Base-by-base conservation (phyloP, 2,888 invertebrate species). In the Anodontia alba region DNA sequence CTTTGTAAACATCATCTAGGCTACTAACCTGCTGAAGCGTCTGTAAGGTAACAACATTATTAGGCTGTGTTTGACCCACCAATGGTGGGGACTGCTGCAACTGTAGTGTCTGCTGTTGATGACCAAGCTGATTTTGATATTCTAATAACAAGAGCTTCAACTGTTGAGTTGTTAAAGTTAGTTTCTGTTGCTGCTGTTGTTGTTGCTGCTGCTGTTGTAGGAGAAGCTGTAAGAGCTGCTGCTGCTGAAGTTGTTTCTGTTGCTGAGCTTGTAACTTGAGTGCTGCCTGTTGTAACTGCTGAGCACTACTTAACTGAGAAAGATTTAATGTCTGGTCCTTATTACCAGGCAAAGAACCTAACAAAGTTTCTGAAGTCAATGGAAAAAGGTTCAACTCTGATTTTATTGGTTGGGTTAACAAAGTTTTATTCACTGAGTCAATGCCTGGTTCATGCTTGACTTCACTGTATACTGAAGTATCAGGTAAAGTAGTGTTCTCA, bases 131-230 rank as follows among this genome's bases (percentile, higher is more conserved):
- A 57, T 78, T 81, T 33, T 83, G 76, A 17, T 90, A 87, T 73
- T 91, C 90, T 74, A 90, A 88, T 43, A 91, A 78, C 51, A 91
- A 86, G 49, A 91, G 71, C 70, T 90, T 91, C 42, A 91, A 73
- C 81, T 91, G 91, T 43, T 90, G 89, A 72, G 88, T 88, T 46
- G 78, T 81, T 62, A 85, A 77, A 29, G 81, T 85, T n/a, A 82
- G 69, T 73, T 84, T 80, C 67, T 85, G 83, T 70, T 83, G 80
- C 23, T 86, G 83, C 57, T 88, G 85, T 70, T 86, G 87, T 46
- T 87, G 87, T n/a, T 85, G 88, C 46, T 87, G 87, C 68, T 86
- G 84, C 69, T 82, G 82, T 78, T 87, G 85, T 46, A 77, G 83
- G 33, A 84, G 80, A 15, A 83, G 84, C 62, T 90, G 89, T 43